These are phyloP conservation scores for Apodemia zela DNA, from an alignment of 2,888 invertebrate species.

Conservation along the genomic window DNA sequence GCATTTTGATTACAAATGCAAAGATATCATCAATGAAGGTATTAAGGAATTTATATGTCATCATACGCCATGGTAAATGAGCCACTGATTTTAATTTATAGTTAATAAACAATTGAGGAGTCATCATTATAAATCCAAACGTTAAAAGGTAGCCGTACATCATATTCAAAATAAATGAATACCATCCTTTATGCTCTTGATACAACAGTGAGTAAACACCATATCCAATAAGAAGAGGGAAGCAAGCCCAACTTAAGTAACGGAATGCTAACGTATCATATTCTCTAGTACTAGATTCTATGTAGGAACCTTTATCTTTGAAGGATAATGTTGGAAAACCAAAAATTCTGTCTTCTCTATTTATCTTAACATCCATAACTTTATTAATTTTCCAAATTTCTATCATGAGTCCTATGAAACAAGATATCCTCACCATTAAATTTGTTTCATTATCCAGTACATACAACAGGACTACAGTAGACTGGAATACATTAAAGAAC, in stretches of 20 bases:
- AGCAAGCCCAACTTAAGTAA: conserved; percentile 97
- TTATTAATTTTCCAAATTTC: conserved; percentile 99
- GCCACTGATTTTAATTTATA: conserved; percentile 99
- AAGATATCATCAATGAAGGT: conserved; percentile 99
- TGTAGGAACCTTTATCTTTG: conserved; percentile 97
- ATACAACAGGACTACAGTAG: conserved; percentile 95
- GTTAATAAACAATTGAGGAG: conserved; percentile 99
- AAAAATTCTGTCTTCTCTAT: conserved; percentile 86
- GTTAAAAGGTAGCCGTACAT: conserved; percentile 98
- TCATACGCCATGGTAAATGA: conserved; percentile 99
- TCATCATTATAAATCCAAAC: conserved; percentile 99
- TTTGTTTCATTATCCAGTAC: conserved; percentile 99
- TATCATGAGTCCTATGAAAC: conserved; percentile 96
- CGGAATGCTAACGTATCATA: conserved; percentile 98
- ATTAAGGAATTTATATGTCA: conserved; percentile 99
- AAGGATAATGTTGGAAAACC: conserved; percentile 91
- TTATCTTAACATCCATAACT: conserved; percentile 88
- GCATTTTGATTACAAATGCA: conserved; percentile 99
- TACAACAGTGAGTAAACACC: conserved; percentile 97
- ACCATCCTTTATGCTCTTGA: conserved; percentile 99
- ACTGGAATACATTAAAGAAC: conserved; percentile 99
- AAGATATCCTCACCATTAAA: conserved; percentile 95
- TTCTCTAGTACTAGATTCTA: conserved; percentile 94
- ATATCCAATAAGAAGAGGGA: conserved; percentile 96
- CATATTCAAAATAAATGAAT: conserved; percentile 97